These are phyloP conservation scores for Dallia pectoralis DNA, from an alignment of 2,797 vertebrate genomes.

Conservation along the genomic window DNA sequence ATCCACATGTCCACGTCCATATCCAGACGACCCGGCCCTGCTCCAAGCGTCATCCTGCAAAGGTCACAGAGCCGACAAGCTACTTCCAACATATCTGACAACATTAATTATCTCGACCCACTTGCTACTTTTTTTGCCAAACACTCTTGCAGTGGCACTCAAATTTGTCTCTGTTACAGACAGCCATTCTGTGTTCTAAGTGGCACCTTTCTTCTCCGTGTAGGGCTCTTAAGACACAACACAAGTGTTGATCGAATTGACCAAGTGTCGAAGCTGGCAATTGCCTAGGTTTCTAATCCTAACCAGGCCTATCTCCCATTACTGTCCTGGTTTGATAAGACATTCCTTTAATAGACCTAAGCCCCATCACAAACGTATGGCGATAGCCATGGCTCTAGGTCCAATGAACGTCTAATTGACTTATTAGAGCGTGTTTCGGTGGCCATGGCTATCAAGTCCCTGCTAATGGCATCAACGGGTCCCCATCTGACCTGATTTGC, in stretches of 20 bases:
- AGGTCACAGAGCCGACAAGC: conserved; percentile 40
- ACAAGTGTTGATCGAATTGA: background rate
- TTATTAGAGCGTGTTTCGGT: too few relatives aligned
- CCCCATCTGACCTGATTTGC: conserved; percentile 74
- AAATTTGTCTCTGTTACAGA: conserved; percentile 45
- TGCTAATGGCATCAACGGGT: conserved; percentile 58
- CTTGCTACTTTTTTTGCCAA: conserved; percentile 39
- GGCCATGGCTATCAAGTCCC: conserved; percentile 30
- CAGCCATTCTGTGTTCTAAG: background rate
- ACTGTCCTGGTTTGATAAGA: conserved; percentile 57
- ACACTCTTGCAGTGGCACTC: conserved; percentile 3
- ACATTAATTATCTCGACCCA: conserved; percentile 43
- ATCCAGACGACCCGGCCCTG: conserved; percentile 20
- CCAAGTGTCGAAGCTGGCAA: conserved; percentile 36
- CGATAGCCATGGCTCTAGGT: conserved; percentile 57
- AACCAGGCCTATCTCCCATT: conserved; percentile 56
- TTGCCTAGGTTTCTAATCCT: conserved; percentile 54
- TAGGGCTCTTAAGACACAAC: conserved; percentile 17
- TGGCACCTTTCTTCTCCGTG: background rate
- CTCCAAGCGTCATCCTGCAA: conserved; percentile 46
- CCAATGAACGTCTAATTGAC: too few relatives aligned
- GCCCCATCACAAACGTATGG: conserved; percentile 65
- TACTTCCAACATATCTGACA: conserved; percentile 23
- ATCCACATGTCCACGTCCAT: conserved; percentile 43
- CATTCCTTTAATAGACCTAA: conserved; percentile 54